A percentile compares a stretch with the other conserved stretches of the same genome.
Conservation (phyloP, 2,888 invertebrate genomes). For the Lasioglossum villosulum region DNA sequence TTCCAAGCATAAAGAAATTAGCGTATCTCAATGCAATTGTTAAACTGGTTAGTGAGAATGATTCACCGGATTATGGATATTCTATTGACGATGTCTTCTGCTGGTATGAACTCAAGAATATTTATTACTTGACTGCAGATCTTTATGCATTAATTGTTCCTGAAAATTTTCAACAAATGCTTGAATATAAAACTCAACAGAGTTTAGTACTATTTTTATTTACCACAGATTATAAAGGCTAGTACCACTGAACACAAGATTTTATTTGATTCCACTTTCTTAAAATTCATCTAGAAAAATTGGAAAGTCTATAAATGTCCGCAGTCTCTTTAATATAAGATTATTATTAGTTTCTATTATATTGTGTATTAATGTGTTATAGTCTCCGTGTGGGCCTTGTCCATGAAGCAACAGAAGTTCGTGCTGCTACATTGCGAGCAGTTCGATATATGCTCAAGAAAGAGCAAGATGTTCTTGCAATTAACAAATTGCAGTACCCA, state of each 20-base stretch:
- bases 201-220: too few relatives aligned
- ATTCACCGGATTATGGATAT: constrained; percentile 88
- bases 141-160: too few relatives aligned
- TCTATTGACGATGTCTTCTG: constrained; percentile 92
- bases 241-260: too few relatives aligned
- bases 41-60: constrained; percentile 89
- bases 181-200: too few relatives aligned
- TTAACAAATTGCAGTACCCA: constrained; percentile 93
- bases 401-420: constrained; percentile 94
- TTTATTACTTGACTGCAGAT: neutral
- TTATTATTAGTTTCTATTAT: constrained; percentile 19
- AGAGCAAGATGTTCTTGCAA: constrained; percentile 91
- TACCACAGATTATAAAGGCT: too few relatives aligned
- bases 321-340: neutral
- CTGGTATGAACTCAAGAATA: constrained; percentile 87
- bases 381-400: constrained; percentile 94
- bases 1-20: constrained; percentile 92
- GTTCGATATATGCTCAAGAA: constrained; percentile 93
- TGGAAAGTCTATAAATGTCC: too few relatives aligned
- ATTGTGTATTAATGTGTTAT: constrained; percentile 77
- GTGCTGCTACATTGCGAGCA: constrained; percentile 95
- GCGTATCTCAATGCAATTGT: constrained; percentile 96
- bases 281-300: too few relatives aligned
- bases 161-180: too few relatives aligned
- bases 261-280: too few relatives aligned